phyloP scores from a whole-genome alignment of 2,888 invertebrate genomes.

The Metallyticus violacea region DNA sequence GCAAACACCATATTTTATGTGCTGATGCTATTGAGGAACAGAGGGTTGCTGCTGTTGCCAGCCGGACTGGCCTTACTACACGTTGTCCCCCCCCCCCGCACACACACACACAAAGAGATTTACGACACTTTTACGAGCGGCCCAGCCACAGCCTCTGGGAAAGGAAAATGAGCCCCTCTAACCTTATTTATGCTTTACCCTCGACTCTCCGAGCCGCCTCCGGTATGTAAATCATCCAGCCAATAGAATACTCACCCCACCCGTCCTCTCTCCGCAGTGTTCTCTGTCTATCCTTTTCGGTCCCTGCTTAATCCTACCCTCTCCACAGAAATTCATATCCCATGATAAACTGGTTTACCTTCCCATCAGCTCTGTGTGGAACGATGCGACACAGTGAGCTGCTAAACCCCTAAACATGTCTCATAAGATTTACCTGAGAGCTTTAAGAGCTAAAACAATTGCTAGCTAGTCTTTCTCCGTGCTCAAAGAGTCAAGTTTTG shows the following conservation, averaged over 20 bases:
- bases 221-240: slow-evolving; percentile 29
- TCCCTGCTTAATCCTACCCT: background rate
- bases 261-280: background rate
- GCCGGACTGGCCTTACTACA: background rate
- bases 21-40: slow-evolving; percentile 24
- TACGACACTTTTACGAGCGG: slow-evolving; percentile 32
- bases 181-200: slow-evolving; percentile 32
- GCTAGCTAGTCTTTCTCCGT: background rate
- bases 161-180: slow-evolving; percentile 33
- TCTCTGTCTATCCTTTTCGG: no score
- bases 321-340: background rate
- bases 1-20: slow-evolving; percentile 27
- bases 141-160: slow-evolving; percentile 25
- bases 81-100: background rate
- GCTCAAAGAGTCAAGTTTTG: no score
- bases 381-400: background rate
- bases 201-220: slow-evolving; percentile 17
- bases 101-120: slow-evolving; percentile 17
- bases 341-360: background rate
- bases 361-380: background rate
- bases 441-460: background rate
- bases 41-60: background rate
- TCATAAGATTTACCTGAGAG: background rate
- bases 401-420: background rate
- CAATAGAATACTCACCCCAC: background rate